A percentile compares a stretch with the other conserved stretches of the same genome.
Evolutionary conservation across 2,797 vertebrate genomes (phyloP).

Genomic region (Xenentodon cancila): DNA sequence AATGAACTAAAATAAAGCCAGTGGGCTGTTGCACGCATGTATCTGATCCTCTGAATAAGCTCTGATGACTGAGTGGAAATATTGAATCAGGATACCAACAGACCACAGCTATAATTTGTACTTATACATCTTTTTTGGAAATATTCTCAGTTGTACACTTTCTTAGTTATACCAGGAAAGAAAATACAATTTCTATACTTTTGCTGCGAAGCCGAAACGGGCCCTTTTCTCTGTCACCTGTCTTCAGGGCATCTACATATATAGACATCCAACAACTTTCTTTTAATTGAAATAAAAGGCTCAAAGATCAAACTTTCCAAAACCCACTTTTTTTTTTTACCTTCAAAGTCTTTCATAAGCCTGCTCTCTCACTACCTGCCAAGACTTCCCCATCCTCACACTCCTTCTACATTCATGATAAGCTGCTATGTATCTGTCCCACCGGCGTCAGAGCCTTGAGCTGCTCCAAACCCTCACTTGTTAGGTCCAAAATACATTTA

Average conservation of each 20-base stretch:
- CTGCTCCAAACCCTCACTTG: no score
- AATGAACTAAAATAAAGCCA: no score
- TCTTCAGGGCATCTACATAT: neutral
- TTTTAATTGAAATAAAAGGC: constrained; percentile 1
- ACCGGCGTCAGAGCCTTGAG: neutral
- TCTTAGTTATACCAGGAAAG: no score
- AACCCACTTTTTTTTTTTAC: constrained; percentile 7
- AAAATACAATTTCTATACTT: no score
- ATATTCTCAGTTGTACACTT: no score
- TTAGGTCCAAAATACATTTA: no score
- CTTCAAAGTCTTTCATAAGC: constrained; percentile 15
- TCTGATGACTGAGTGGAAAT: no score
- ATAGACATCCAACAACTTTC: constrained; percentile 1
- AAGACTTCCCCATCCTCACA: neutral
- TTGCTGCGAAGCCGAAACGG: neutral
- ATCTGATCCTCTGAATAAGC: no score
- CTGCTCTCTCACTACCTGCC: neutral
- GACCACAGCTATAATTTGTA: no score
- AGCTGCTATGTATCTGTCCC: neutral
- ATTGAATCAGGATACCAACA: no score
- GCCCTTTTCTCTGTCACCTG: neutral
- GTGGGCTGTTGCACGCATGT: no score
- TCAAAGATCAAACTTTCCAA: constrained; percentile 4
- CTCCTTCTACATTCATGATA: constrained; percentile 2
- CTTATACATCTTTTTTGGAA: no score